Percentiles rank a stretch among this genome's conserved stretches.
Evolutionary conservation across 1,140 invertebrate genomes (phyloP).

Genomic region (honey bee (Apis mellifera)): Amel_HAv3.1 CM009938.2:1735501-1736000

Average conservation of each 20-base stretch:
- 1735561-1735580: too few relatives aligned
- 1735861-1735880: constrained; percentile 21
- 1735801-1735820: background rate
- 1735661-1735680: too few relatives aligned
- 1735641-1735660: too few relatives aligned
- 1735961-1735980: background rate
- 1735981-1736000: background rate
- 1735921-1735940: background rate
- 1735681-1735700: background rate
- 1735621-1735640: too few relatives aligned
- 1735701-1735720: background rate
- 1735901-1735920: background rate
- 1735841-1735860: background rate
- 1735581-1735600: too few relatives aligned
- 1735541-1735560: too few relatives aligned
- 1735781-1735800: background rate
- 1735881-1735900: background rate
- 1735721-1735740: background rate
- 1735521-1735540: background rate
- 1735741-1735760: background rate
- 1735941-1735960: background rate
- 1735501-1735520: background rate
- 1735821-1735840: background rate
- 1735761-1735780: background rate
- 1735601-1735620: too few relatives aligned